A percentile compares a stretch with the other conserved stretches of the same genome.
Evolutionary conservation across 2,113 vertebrate species (phyloP).

Genomic region (Mastomys coucha): DNA sequence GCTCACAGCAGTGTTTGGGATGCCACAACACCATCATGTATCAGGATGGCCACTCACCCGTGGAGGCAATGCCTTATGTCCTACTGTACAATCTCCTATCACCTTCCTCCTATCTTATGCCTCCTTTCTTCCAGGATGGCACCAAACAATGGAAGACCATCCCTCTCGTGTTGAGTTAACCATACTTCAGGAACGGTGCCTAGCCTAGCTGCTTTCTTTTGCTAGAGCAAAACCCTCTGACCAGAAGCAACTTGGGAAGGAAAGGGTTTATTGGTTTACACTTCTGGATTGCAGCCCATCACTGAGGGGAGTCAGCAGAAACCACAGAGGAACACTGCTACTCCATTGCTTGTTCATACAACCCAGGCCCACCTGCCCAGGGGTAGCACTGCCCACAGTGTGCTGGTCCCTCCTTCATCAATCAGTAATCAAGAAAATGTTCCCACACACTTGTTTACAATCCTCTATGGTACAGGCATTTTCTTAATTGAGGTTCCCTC

Average conservation of each 20-base stretch:
- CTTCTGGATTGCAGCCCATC: background rate
- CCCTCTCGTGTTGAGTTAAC: background rate
- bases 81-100: background rate
- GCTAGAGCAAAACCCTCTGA: background rate
- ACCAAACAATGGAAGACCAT: background rate
- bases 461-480: background rate
- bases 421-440: background rate
- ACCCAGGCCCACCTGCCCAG: background rate
- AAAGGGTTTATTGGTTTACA: background rate
- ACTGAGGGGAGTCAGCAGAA: background rate
- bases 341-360: background rate
- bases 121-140: fast-evolving
- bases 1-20: background rate
- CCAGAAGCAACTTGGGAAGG: background rate
- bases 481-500: background rate
- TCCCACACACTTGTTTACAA: background rate
- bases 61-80: background rate
- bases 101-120: background rate
- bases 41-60: background rate
- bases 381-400: background rate
- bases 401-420: background rate
- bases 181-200: background rate
- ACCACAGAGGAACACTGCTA: background rate
- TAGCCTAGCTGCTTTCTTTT: background rate
- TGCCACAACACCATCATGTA: background rate